Evolutionary conservation across 2,797 vertebrate genomes (phyloP).

Genomic region (Pseudotriccus pelzelni): DNA sequence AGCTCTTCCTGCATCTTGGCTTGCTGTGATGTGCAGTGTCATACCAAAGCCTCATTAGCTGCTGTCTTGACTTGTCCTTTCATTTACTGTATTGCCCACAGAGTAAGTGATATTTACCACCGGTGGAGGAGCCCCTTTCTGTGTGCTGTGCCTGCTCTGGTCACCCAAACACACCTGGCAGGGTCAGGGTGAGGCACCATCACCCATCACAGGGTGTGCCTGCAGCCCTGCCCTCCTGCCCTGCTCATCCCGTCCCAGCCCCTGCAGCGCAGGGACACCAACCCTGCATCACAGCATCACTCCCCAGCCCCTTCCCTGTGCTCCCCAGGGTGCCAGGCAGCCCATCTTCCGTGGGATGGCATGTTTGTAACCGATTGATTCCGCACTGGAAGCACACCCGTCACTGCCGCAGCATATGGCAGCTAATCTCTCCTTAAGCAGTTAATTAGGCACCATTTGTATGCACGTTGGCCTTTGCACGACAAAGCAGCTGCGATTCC

Average conservation of each 20-base stretch:
- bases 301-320: not conserved
- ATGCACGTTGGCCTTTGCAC: not conserved
- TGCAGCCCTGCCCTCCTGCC: not conserved
- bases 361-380: conserved; percentile 38
- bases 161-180: rapidly evolving
- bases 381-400: conserved; percentile 10
- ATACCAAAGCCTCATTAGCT: not conserved
- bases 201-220: not conserved
- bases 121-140: not conserved
- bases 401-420: conserved; percentile 60
- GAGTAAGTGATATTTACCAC: not conserved
- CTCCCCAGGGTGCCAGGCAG: not conserved
- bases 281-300: rapidly evolving
- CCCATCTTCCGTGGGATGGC: not conserved
- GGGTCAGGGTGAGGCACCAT: rapidly evolving
- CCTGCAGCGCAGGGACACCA: not conserved
- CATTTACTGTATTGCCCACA: not conserved
- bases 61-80: not conserved
- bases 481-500: not conserved
- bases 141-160: rapidly evolving
- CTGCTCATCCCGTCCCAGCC: not conserved
- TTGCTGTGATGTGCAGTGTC: not conserved
- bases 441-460: conserved; percentile 66
- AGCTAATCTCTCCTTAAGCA: conserved; percentile 66
- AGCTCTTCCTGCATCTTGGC: not conserved